Conservation (phyloP, 2,113 vertebrate genomes). For the Pituophis catenifer region DNA sequence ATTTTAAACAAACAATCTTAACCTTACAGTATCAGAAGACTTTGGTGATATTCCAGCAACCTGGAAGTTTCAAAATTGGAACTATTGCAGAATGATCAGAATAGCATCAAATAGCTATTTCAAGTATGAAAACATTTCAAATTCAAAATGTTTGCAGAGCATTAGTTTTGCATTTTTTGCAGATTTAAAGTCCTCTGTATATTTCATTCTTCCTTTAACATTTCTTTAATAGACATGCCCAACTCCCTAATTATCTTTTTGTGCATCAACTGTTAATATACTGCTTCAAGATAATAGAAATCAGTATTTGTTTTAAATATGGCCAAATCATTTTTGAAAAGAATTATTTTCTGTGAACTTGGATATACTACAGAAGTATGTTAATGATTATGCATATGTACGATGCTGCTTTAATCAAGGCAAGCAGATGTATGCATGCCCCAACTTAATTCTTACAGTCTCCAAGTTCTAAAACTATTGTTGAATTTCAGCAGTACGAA, state of each 20-base stretch:
- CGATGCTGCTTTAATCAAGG: background rate
- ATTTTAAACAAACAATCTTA: background rate
- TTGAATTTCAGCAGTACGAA: background rate
- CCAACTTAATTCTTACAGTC: background rate
- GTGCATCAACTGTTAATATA: background rate
- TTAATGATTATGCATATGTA: background rate
- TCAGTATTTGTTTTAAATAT: background rate
- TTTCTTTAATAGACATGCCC: background rate
- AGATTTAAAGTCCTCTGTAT: background rate
- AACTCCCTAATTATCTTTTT: background rate
- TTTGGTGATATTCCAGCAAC: background rate
- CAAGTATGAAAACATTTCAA: background rate
- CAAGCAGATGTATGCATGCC: background rate
- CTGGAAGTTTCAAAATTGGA: background rate
- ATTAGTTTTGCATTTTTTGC: background rate
- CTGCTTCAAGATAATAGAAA: background rate
- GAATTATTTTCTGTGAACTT: background rate
- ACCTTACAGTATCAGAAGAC: background rate
- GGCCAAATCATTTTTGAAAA: background rate
- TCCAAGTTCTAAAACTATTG: background rate
- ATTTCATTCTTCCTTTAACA: background rate
- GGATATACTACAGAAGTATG: background rate
- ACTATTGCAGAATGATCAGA: background rate
- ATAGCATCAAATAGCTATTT: background rate
- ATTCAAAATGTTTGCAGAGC: background rate